These are phyloP conservation scores for Terrapene triunguis DNA, from an alignment of 2,113 vertebrate genomes.

Conservation along the genomic window DNA sequence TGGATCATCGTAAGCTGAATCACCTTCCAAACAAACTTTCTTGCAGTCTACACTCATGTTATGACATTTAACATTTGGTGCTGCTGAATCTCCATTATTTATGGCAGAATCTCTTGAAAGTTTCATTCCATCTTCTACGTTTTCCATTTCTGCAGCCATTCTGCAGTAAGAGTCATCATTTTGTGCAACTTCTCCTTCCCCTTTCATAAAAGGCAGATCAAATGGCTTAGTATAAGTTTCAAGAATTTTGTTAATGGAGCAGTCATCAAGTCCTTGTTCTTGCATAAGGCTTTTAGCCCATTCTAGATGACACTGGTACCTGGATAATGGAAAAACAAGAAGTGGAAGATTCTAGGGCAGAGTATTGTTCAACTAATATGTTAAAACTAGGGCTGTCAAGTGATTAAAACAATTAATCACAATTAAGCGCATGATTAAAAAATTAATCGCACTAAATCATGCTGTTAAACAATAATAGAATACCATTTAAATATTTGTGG, in stretches of 20 bases:
- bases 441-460: too few species aligned
- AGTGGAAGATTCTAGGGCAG: neutral
- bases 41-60: neutral
- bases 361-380: neutral
- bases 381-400: neutral
- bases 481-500: too few species aligned
- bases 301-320: slow-evolving; percentile 84
- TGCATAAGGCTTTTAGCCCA: slow-evolving; percentile 82
- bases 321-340: slow-evolving; percentile 44
- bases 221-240: slow-evolving; percentile 75
- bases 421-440: too few species aligned
- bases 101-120: neutral
- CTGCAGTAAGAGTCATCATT: neutral
- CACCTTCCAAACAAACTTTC: slow-evolving; percentile 48
- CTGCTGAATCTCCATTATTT: neutral
- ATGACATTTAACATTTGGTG: neutral
- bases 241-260: slow-evolving; percentile 69
- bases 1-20: neutral
- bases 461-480: too few species aligned
- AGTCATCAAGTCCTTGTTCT: slow-evolving; percentile 83
- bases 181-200: neutral
- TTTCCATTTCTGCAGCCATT: neutral
- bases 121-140: neutral
- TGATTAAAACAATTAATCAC: too few species aligned
- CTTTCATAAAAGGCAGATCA: neutral